Base-by-base conservation (phyloP, 2,113 vertebrate species). In the Verasper variegatus region DNA sequence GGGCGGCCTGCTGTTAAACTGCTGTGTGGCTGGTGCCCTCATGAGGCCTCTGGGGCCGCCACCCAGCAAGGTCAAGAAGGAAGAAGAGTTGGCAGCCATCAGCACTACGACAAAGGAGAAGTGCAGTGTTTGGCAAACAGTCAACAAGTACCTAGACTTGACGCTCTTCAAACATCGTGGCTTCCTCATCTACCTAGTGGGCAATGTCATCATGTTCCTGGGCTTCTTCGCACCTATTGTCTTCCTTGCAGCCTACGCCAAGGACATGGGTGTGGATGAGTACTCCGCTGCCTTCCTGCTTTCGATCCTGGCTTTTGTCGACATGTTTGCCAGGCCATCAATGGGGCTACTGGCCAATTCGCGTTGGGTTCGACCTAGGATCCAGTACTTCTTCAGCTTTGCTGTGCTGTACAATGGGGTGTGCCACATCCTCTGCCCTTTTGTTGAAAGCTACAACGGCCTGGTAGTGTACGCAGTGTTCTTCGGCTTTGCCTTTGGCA, bases 171-270 rank as follows among this genome's bases (percentile, higher is more conserved):
- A 95, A 81, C 98, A 99, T 70, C 94, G 98, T 4, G 98, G 98
- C 2, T 99, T 99, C 92, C 93, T 99, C 63, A 98, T 99, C 82
- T 99, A 99, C 89, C 92, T 99, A 52, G 97, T 96, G 11, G 98
- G 98, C 63, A 99, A 98, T 24, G 95, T 96, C 59, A 97, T 99
- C 60, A 97, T 99, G 98, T 99, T 99, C 80, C 27, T 99, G 0
- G 98, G 98, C 0, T 98, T 99, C 90, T 99, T 99, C 0, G 95
- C 98, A 20, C 98, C 98, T 0, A 95, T 99, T 57, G 97, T 99
- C 56, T 99, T 99, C 85, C 93, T 99, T 57, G 93, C 98, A 15
- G 95, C 96, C 3, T 99, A 96, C 55, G 98, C 98, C 66, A 99
- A 97, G 74, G 95, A 98, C 88, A 96, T 94, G 71, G 97, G 96